Evolutionary conservation across 2,797 vertebrate genomes (phyloP), one percentile per base, ranked within the genome.

Genomic region (Argyrosomus regius): DNA sequence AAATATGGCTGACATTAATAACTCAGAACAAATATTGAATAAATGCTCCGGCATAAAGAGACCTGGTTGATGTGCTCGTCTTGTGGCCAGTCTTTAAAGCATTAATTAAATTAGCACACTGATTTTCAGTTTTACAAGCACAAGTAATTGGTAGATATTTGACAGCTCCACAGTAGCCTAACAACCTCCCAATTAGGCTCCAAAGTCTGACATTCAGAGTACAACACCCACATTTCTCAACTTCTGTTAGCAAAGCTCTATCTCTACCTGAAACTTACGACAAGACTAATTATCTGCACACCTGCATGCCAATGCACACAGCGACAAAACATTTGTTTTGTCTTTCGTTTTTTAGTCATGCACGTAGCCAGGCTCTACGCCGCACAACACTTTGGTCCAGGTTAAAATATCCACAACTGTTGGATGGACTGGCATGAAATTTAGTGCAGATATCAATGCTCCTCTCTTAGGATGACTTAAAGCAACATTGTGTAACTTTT

Each of bases 161-260:
- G 88, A 86, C 61, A 70, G 68, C 77, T 80, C 46, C n/a, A 35
- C 76, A 41, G 75, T 67, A 46, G 48, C 77, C 66, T 64, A 80
- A 84, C 77, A 78, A 71, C 61, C 61, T 56, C 48, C 80, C 80
- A 90, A 91, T 92, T 92, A 91, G 64, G 60, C 72, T 72, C 14
- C 41, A 8, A 9, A 73, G 70, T 8, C 81, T 86, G 87, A 85
- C 84, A 81, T 81, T 85, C 74, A 78, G 50, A 57, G 53, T 22
- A 56, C 41, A 54, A 43, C 77, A 68, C 52, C 75, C 67, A 72
- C 66, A 82, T 77, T 66, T 73, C 48, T 75, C 81, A 87, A 63
- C 72, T 82, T 83, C 67, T 63, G 71, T 72, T 84, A 77, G 62
- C 64, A 50, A 78, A 75, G 54, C 73, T 71, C 56, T 4, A 43